Percentiles rank a stretch among this genome's conserved stretches.
These are phyloP conservation scores for Heterohyrax brucei DNA, from an alignment of 2,797 vertebrate genomes.

Conservation along the genomic window DNA sequence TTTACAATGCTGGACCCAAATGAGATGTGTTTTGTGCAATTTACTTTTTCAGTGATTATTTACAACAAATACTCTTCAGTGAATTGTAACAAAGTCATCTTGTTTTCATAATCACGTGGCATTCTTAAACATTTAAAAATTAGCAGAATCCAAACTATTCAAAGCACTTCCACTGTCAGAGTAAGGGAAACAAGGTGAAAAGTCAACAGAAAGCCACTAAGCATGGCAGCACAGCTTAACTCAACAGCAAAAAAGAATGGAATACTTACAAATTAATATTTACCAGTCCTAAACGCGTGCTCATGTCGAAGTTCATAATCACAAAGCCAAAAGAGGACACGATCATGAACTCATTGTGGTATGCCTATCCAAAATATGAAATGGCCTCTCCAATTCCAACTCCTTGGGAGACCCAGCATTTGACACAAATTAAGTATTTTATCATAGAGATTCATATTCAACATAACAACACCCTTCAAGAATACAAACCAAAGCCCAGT, in stretches of 20 bases:
- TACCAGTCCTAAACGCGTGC: background rate
- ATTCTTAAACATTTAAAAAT: conserved; percentile 1
- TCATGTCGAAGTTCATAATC: background rate
- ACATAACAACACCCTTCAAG: background rate
- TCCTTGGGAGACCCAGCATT: background rate
- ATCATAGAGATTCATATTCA: conserved; percentile 52
- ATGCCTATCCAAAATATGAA: background rate
- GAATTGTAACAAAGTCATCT: conserved; percentile 44
- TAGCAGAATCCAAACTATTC: background rate
- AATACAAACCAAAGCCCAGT: too few relatives aligned
- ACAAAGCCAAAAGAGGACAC: conserved; percentile 15
- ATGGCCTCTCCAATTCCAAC: conserved; percentile 13
- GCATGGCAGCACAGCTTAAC: background rate
- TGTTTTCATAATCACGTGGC: conserved; percentile 45
- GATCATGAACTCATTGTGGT: background rate
- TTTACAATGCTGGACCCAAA: background rate
- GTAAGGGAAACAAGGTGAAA: background rate
- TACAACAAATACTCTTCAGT: conserved; percentile 23
- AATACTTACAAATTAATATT: background rate
- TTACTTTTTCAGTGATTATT: conserved; percentile 8
- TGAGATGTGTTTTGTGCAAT: conserved; percentile 19
- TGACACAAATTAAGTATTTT: background rate
- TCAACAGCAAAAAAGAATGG: background rate
- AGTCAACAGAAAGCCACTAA: background rate
- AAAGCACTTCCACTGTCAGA: background rate